phyloP scores from a whole-genome alignment of 2,113 vertebrate genomes.

The Pseudorectes ferrugineus region DNA sequence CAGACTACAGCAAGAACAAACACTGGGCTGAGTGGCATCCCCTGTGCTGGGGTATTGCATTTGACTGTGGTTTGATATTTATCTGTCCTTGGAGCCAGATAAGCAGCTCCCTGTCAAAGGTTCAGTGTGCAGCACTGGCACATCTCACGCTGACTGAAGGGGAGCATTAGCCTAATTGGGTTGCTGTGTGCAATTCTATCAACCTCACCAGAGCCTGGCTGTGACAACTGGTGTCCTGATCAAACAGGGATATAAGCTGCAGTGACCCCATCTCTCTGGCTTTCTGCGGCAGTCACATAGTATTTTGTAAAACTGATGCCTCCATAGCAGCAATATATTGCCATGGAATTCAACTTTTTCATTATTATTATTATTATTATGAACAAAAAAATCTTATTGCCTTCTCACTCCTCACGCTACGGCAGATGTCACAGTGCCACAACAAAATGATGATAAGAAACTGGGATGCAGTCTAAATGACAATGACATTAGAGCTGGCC shows the following conservation, averaged over 20 bases:
- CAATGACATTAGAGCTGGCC: neutral
- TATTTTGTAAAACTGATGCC: neutral
- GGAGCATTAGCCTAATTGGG: neutral
- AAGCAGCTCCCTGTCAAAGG: neutral
- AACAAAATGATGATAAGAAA: neutral
- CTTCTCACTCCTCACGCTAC: neutral
- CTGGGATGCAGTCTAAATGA: neutral
- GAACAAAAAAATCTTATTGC: too few species aligned
- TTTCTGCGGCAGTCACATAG: neutral
- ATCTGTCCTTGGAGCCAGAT: neutral
- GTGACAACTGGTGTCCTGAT: neutral
- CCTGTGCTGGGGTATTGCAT: neutral
- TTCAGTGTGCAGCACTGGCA: neutral
- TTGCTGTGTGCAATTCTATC: neutral
- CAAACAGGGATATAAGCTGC: neutral
- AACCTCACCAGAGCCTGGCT: neutral
- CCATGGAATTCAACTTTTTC: neutral
- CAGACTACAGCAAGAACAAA: neutral
- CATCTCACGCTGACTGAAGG: fast-evolving
- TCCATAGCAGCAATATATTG: neutral
- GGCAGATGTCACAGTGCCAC: neutral
- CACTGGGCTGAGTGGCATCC: neutral
- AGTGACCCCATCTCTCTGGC: neutral
- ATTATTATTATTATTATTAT: neutral
- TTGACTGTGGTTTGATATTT: neutral